Evolutionary conservation across 2,113 vertebrate species (phyloP).

Genomic region (Holacanthus passer): DNA sequence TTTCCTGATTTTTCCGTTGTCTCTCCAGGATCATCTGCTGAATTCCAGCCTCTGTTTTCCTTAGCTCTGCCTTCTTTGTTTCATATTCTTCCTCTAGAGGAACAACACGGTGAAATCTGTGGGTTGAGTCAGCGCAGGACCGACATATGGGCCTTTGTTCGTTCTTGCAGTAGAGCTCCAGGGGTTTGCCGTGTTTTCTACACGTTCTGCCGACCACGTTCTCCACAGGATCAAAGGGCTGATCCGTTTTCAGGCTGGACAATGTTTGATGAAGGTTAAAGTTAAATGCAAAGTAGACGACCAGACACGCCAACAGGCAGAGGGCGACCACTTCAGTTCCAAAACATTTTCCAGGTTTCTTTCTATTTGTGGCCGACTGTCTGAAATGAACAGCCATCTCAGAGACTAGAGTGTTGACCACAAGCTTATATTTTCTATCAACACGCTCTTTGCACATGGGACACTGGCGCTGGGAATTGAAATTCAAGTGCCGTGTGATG

Average conservation of each 20-base stretch:
- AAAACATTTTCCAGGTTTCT: not conserved
- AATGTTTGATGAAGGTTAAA: not conserved
- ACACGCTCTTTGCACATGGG: not conserved
- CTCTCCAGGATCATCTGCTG: not conserved
- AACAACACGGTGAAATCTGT: not conserved
- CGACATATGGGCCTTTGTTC: not conserved
- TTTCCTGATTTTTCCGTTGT: not conserved
- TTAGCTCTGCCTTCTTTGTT: not conserved
- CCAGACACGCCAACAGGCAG: not conserved
- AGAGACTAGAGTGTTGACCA: not conserved
- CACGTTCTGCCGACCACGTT: not conserved
- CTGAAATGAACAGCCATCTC: not conserved
- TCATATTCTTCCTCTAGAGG: not conserved
- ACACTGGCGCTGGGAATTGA: not conserved
- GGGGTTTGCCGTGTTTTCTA: not conserved
- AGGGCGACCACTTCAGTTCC: too few relatives aligned
- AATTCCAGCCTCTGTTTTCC: not conserved
- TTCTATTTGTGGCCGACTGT: not conserved
- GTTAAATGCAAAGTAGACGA: not conserved
- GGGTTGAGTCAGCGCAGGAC: not conserved
- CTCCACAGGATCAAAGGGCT: not conserved
- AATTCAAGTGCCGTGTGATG: not conserved
- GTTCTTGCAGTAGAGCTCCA: conserved; percentile 8
- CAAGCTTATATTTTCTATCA: not conserved
- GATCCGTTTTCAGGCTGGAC: not conserved